These are phyloP conservation scores for Melipona bicolor DNA, from an alignment of 2,888 invertebrate genomes.

Conservation along the genomic window DNA sequence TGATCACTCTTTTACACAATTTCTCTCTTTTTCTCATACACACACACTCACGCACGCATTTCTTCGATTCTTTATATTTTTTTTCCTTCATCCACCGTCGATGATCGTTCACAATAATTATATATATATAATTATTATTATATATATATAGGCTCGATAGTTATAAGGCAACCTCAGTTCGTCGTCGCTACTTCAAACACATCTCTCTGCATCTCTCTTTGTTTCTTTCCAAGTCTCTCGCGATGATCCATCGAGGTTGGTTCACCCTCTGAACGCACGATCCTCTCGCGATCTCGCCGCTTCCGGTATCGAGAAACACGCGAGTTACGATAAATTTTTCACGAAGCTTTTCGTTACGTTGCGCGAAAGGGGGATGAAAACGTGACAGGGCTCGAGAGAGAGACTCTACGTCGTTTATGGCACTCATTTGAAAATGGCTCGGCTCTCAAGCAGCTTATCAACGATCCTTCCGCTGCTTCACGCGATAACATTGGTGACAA, in stretches of 20 bases:
- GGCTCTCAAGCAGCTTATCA: constrained; percentile 51
- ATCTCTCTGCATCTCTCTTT: background rate
- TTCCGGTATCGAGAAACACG: background rate
- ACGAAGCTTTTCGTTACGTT: background rate
- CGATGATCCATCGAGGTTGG: constrained; percentile 50
- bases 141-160: constrained; percentile 60
- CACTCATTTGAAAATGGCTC: constrained; percentile 82
- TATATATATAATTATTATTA: constrained; percentile 52
- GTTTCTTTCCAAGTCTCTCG: constrained; percentile 18
- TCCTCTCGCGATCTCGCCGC: constrained; percentile 13
- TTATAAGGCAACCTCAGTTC: constrained; percentile 69
- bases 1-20: constrained; percentile 35
- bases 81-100: constrained; percentile 47
- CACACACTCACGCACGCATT: background rate
- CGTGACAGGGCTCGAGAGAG: constrained; percentile 14
- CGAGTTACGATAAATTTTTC: constrained; percentile 68
- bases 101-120: constrained; percentile 53
- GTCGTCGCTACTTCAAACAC: constrained; percentile 51
- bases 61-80: constrained; percentile 26
- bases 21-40: background rate
- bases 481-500: background rate
- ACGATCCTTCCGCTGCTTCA: background rate
- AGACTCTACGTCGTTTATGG: constrained; percentile 76
- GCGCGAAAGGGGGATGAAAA: background rate
- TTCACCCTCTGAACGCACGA: constrained; percentile 20